phyloP scores from a whole-genome alignment of 2,888 invertebrate genomes.

The Thyatira batis region DNA sequence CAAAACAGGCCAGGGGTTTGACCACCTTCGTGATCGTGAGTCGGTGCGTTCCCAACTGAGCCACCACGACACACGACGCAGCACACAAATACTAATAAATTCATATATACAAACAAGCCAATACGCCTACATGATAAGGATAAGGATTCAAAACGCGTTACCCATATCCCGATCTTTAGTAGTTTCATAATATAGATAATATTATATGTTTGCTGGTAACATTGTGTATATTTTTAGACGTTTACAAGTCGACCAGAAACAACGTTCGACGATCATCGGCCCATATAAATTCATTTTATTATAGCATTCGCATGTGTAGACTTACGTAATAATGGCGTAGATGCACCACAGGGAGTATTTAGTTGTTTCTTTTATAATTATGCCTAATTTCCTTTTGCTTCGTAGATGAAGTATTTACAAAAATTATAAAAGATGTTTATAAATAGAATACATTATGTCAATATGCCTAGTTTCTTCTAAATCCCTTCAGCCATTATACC shows the following conservation, averaged over 20 bases:
- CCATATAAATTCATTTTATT: conserved; percentile 47
- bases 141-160: not conserved
- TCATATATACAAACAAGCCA: not conserved
- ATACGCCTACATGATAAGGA: not conserved
- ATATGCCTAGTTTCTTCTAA: too few relatives aligned
- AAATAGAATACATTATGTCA: too few relatives aligned
- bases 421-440: too few relatives aligned
- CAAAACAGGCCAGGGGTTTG: too few relatives aligned
- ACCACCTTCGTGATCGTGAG: too few relatives aligned
- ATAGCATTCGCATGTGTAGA: conserved; percentile 37
- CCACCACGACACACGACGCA: not conserved
- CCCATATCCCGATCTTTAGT: not conserved
- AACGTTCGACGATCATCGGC: conserved; percentile 9
- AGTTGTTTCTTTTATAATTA: not conserved
- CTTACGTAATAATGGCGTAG: conserved; percentile 27
- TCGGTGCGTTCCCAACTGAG: too few relatives aligned
- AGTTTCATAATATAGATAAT: not conserved
- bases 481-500: too few relatives aligned
- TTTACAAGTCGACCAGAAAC: conserved; percentile 23
- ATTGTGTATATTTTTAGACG: conserved; percentile 20
- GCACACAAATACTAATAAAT: not conserved
- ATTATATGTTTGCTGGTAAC: conserved; percentile 16
- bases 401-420: not conserved
- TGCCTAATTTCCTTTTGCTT: conserved; percentile 6
- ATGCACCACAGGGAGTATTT: conserved; percentile 15